A percentile compares a stretch with the other conserved stretches of the same genome.
Conservation (phyloP, 2,113 vertebrate species). For the Sylvia atricapilla region DNA sequence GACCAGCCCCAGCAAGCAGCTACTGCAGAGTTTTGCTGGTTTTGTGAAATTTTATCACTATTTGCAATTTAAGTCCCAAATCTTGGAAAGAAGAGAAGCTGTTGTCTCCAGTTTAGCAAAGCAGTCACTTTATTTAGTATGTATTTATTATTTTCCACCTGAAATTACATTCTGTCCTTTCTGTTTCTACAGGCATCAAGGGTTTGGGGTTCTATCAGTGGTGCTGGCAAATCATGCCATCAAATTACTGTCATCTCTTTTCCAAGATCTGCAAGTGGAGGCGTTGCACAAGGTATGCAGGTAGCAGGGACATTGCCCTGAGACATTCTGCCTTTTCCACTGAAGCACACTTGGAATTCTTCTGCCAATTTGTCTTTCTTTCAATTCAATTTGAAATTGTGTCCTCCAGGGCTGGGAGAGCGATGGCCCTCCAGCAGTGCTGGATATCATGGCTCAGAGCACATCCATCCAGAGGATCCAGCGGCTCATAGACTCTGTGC, state of each 20-base stretch:
- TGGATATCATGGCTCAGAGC: slow-evolving; percentile 95
- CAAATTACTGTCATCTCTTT: slow-evolving; percentile 91
- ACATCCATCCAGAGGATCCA: slow-evolving; percentile 97
- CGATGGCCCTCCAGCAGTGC: slow-evolving; percentile 91
- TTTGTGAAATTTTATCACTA: neutral
- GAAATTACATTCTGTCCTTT: neutral
- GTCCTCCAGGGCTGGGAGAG: slow-evolving; percentile 85
- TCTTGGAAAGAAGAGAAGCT: neutral
- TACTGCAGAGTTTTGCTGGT: fast-evolving
- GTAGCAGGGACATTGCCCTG: neutral
- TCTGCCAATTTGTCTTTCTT: neutral
- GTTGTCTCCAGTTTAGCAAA: neutral
- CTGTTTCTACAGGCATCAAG: slow-evolving; percentile 83
- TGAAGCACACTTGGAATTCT: neutral
- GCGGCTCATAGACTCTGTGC: slow-evolving; percentile 93
- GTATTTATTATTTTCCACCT: neutral
- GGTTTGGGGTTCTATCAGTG: slow-evolving; percentile 94
- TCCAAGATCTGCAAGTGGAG: slow-evolving; percentile 96
- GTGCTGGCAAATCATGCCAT: slow-evolving; percentile 96
- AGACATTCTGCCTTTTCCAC: neutral
- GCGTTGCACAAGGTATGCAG: slow-evolving; percentile 87
- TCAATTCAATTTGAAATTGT: neutral
- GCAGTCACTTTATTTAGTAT: neutral
- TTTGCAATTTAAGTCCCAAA: neutral
- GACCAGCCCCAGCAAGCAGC: neutral